Evolutionary conservation across 2,888 invertebrate species (phyloP), one percentile per base, ranked within the genome.

Genomic region (Adelognathus sp.): DNA sequence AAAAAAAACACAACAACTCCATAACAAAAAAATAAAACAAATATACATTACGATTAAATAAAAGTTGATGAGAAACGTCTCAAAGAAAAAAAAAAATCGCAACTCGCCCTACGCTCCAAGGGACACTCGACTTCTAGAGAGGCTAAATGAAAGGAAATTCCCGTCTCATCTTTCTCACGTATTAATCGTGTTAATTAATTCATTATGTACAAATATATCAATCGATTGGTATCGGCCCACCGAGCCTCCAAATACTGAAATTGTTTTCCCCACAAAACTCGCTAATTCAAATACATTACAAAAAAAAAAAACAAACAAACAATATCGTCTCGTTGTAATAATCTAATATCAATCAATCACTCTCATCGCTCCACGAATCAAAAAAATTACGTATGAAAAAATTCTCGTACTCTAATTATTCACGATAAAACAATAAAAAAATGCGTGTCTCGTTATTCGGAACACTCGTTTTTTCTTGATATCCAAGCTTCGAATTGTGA

Each of bases 1-100:
- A 77, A 79, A 82, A 84, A 78, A 82, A 78, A 81, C 80, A 83
- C 61, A 82, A 82, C 75, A 86, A 80, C 82, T 36, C 64, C 67
- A 56, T 76, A 75, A 76, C 66, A 61, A 61, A 52, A 18, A 67
- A 77, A 63, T 29, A 50, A 29, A 66, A 66, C 58, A 75, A 75
- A 71, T 70, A 71, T 61, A 75, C 70, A 70, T 69, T 46, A 50
- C 27, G n/a, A n/a, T n/a, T n/a, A n/a, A n/a, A n/a, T n/a, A n/a
- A n/a, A n/a, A n/a, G n/a, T n/a, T n/a, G n/a, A n/a, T n/a, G n/a
- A n/a, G n/a, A n/a, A n/a, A n/a, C n/a, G n/a, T n/a, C n/a, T n/a
- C n/a, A n/a, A n/a, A n/a, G n/a, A 71, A 71, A 75, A 41, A 56
- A 7, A 60, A 61, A 54, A 67, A 61, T 54, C 76, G 80, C 81